Evolutionary conservation across 1,140 invertebrate genomes (phyloP).

Genomic region (Pachypsylla venusta): DNA sequence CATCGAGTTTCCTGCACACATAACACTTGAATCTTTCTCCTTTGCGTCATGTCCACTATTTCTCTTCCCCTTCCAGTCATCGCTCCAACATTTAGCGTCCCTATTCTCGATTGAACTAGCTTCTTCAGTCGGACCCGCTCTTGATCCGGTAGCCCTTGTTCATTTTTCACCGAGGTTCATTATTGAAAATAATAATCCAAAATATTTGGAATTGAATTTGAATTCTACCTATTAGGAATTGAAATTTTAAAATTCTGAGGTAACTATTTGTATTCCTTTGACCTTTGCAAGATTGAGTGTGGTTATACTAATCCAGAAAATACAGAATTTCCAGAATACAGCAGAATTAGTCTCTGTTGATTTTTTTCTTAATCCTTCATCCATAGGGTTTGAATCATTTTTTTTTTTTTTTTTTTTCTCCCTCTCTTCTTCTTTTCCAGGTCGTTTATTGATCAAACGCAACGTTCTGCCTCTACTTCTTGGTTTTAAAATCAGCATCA

Average conservation of each 20-base stretch:
- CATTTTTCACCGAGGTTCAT: too few relatives aligned
- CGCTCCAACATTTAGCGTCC: background rate
- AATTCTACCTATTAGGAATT: too few relatives aligned
- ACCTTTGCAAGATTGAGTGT: too few relatives aligned
- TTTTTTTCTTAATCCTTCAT: background rate
- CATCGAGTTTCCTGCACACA: slow-evolving; percentile 2
- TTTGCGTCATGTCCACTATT: background rate
- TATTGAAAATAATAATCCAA: too few relatives aligned
- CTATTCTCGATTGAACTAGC: background rate
- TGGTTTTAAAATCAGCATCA: slow-evolving; percentile 18
- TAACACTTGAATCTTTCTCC: background rate
- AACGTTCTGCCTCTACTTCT: slow-evolving; percentile 18
- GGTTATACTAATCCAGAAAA: too few relatives aligned
- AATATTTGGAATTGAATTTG: too few relatives aligned
- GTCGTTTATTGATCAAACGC: slow-evolving; percentile 19
- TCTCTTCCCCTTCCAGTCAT: background rate
- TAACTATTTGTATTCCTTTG: too few relatives aligned
- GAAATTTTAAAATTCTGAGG: too few relatives aligned
- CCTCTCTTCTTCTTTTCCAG: slow-evolving; percentile 13
- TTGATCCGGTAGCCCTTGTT: too few relatives aligned
- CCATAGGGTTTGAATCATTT: background rate
- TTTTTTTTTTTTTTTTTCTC: too few relatives aligned
- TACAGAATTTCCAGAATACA: too few relatives aligned
- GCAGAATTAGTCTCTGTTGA: background rate
- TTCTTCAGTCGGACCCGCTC: too few relatives aligned